phyloP scores from a whole-genome alignment of 1,140 invertebrate genomes.

The Cylas formicarius region DNA sequence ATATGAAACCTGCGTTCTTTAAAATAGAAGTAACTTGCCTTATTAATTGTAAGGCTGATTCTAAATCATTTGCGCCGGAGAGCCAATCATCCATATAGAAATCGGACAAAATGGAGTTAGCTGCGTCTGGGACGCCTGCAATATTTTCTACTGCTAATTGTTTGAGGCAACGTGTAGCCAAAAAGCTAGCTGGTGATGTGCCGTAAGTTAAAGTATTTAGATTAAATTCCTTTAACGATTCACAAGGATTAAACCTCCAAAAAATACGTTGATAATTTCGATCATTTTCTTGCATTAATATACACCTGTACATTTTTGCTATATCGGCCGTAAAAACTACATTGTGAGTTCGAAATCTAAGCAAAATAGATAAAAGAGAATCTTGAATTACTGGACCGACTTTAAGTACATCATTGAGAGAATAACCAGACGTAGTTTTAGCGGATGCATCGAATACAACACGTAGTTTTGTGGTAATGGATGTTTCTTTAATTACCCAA shows the following conservation, averaged over 20 bases:
- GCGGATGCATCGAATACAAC: conserved; percentile 36
- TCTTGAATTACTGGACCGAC: conserved; percentile 30
- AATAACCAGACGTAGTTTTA: conserved; percentile 25
- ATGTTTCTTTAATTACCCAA: conserved; percentile 1
- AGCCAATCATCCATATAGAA: conserved; percentile 41
- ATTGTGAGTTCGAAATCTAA: conserved; percentile 40
- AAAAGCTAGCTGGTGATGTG: background rate
- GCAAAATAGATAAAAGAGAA: conserved; percentile 34
- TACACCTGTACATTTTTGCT: conserved; percentile 41
- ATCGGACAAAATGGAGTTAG: conserved; percentile 22
- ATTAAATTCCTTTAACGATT: conserved; percentile 26
- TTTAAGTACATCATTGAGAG: conserved; percentile 30
- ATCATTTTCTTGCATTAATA: conserved; percentile 34
- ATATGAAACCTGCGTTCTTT: conserved; percentile 17
- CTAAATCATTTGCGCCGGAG: conserved; percentile 23
- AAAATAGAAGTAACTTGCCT: conserved; percentile 20
- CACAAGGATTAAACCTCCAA: conserved; percentile 21
- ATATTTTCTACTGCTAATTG: conserved; percentile 18
- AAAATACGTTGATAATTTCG: conserved; percentile 23
- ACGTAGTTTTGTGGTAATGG: conserved; percentile 9
- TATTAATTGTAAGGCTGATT: too few relatives aligned
- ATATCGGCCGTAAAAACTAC: conserved; percentile 41
- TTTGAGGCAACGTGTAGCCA: background rate
- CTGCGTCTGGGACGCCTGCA: conserved; percentile 15
- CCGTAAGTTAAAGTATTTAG: conserved; percentile 32